Percentiles rank a stretch among this genome's conserved stretches.
Conservation (phyloP, 1,140 invertebrate genomes). For the Halictus rubicundus region DNA sequence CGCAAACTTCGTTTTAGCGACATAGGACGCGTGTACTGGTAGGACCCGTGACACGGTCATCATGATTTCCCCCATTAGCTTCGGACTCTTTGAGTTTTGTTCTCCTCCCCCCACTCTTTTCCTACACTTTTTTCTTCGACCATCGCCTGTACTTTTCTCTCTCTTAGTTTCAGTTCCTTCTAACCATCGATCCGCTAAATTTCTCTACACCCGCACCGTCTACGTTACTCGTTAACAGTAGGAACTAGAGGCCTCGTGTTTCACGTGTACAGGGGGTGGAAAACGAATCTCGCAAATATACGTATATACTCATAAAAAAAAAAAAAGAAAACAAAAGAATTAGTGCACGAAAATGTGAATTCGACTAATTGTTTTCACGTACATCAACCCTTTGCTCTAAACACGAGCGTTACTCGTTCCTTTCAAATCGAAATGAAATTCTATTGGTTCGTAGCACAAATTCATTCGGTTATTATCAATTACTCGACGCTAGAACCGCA, state of each 20-base stretch:
- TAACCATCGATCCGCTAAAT: not conserved
- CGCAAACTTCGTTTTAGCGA: slow-evolving; percentile 44
- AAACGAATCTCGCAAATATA: no score
- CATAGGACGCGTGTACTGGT: slow-evolving; percentile 25
- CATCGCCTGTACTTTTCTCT: not conserved
- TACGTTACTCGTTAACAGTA: not conserved
- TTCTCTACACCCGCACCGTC: not conserved
- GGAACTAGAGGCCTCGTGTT: not conserved
- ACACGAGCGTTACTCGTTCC: no score
- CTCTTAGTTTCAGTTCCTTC: not conserved
- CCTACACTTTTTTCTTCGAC: slow-evolving; percentile 10
- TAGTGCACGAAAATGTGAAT: no score
- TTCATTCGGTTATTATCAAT: no score
- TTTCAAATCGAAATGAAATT: no score
- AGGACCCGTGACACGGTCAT: slow-evolving; percentile 61
- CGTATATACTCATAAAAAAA: no score
- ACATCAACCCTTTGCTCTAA: no score
- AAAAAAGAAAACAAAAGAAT: no score
- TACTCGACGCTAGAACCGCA: no score
- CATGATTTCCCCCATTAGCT: slow-evolving; percentile 75
- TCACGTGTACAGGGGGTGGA: no score
- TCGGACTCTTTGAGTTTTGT: slow-evolving; percentile 40
- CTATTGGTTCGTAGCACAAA: no score
- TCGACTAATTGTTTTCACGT: no score
- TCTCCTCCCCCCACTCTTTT: slow-evolving; percentile 21